Conservation (phyloP, 2,888 invertebrate species). For the Neelides folsomi region DNA sequence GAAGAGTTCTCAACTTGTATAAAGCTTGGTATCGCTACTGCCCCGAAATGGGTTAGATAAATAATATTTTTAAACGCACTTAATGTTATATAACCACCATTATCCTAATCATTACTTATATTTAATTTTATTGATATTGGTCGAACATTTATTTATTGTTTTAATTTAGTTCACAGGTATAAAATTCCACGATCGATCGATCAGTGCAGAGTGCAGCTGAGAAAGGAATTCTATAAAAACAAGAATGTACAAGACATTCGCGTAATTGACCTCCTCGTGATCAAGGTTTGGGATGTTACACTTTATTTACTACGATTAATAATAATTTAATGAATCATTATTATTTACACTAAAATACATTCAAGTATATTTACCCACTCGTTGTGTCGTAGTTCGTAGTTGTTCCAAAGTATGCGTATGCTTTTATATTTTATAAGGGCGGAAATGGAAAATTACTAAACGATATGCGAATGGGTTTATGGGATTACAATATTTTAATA, state of each 20-base stretch:
- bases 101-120: neutral
- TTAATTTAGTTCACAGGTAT: slow-evolving; percentile 57
- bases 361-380: too few species aligned
- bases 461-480: too few species aligned
- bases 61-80: neutral
- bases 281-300: slow-evolving; percentile 81
- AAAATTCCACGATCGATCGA: slow-evolving; percentile 62
- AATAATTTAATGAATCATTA: too few species aligned
- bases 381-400: too few species aligned
- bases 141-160: neutral
- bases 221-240: slow-evolving; percentile 64
- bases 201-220: slow-evolving; percentile 57
- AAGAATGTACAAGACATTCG: slow-evolving; percentile 68
- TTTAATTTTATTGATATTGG: neutral
- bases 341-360: too few species aligned
- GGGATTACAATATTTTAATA: neutral
- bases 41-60: slow-evolving; percentile 64
- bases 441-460: too few species aligned
- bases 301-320: too few species aligned
- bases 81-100: neutral
- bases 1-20: slow-evolving; percentile 72
- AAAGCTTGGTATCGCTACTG: slow-evolving; percentile 89
- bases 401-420: too few species aligned
- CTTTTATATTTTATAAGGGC: too few species aligned
- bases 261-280: slow-evolving; percentile 77